Conservation (phyloP, 2,888 invertebrate species). For the Seira ritae region DNA sequence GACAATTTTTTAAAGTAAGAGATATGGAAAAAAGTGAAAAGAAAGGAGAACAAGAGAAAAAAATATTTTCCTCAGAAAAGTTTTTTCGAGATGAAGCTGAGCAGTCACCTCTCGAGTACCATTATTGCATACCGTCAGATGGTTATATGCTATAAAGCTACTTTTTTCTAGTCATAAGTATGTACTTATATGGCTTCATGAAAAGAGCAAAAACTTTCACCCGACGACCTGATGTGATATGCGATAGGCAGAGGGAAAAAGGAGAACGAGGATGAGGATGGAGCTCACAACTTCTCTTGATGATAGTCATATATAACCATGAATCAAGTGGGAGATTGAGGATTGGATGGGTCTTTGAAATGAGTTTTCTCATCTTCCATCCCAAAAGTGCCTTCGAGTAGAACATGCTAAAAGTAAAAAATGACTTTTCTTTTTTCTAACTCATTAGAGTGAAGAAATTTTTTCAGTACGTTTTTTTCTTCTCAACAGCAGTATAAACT, state of each 20-base stretch:
- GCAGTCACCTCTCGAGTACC: conserved; percentile 19
- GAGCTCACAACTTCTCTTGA: no score
- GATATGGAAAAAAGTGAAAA: conserved; percentile 57
- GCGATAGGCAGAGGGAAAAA: background rate
- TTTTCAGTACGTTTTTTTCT: no score
- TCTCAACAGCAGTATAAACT: no score
- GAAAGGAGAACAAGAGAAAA: conserved; percentile 42
- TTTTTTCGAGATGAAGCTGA: conserved; percentile 29
- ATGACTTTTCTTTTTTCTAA: conserved; percentile 41
- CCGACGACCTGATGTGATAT: conserved; percentile 19
- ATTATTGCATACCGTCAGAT: conserved; percentile 34
- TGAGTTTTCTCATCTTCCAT: conserved; percentile 61
- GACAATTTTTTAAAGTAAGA: conserved; percentile 39
- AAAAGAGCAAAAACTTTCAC: conserved; percentile 43
- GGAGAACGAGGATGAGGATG: no score
- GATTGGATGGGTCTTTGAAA: conserved; percentile 60
- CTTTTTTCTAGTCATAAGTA: conserved; percentile 24
- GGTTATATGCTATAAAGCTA: conserved; percentile 36
- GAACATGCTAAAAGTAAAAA: conserved; percentile 18
- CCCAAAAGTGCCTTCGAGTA: conserved; percentile 47
- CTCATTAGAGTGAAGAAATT: conserved; percentile 45
- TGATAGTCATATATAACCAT: conserved; percentile 48
- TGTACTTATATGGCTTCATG: conserved; percentile 31
- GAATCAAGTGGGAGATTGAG: conserved; percentile 61
- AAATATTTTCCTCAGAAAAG: conserved; percentile 37